Percentiles rank a stretch among this genome's conserved stretches.
These are phyloP conservation scores for Cephonodes hylas DNA, from an alignment of 2,888 invertebrate genomes.

Conservation along the genomic window DNA sequence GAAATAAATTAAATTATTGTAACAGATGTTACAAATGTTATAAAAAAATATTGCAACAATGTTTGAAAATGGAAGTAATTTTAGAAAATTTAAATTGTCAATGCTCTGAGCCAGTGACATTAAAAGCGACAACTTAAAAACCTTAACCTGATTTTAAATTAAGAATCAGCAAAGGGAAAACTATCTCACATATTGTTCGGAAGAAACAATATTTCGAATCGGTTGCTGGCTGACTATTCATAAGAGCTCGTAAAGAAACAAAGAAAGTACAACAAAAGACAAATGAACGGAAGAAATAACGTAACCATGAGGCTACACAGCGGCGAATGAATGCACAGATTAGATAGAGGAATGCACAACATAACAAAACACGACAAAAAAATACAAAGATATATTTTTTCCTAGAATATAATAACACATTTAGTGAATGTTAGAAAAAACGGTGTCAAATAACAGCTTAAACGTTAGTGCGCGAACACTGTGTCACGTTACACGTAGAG, in stretches of 20 bases:
- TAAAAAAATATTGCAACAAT: no score
- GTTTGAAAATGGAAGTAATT: no score
- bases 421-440: constrained; percentile 2
- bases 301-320: background rate
- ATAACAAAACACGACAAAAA: background rate
- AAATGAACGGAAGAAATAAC: background rate
- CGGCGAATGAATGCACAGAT: background rate
- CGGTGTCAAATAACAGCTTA: constrained; percentile 6
- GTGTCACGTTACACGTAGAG: background rate
- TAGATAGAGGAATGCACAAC: background rate
- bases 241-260: background rate
- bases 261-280: background rate
- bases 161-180: background rate
- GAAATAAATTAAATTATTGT: no score
- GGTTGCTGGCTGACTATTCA: background rate
- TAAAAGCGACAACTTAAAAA: no score
- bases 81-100: no score
- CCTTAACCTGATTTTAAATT: background rate
- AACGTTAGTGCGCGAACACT: background rate
- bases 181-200: background rate
- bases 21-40: no score
- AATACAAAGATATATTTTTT: background rate
- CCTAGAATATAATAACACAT: background rate
- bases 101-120: no score
- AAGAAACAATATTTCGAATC: background rate